A percentile compares a stretch with the other conserved stretches of the same genome.
These are phyloP conservation scores for Hydrophis major DNA, from an alignment of 2,797 vertebrate genomes.

Conservation along the genomic window DNA sequence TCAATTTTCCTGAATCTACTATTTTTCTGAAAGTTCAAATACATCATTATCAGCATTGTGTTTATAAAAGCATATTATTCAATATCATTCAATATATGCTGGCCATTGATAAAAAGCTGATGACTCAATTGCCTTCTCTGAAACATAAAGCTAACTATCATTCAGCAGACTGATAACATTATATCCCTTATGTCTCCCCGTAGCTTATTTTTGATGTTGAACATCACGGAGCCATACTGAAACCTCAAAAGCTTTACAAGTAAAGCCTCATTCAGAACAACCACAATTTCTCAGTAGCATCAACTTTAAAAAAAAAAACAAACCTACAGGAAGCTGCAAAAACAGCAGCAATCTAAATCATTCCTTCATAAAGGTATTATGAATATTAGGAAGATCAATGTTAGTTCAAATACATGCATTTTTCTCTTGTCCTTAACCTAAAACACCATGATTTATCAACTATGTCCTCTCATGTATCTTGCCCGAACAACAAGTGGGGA, in stretches of 20 bases:
- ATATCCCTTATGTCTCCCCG: background rate
- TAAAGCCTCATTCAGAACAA: background rate
- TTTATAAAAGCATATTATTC: background rate
- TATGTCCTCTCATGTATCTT: background rate
- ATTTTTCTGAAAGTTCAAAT: background rate
- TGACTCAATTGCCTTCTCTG: background rate
- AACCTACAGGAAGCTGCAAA: background rate
- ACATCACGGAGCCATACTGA: background rate
- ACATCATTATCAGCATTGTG: background rate
- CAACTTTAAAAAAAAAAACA: background rate
- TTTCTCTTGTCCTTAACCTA: background rate
- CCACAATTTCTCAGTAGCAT: background rate
- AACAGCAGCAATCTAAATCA: background rate
- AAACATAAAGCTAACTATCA: background rate
- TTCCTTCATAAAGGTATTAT: background rate
- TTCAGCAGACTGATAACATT: background rate
- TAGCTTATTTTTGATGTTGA: background rate
- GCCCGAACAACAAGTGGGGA: background rate
- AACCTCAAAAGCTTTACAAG: background rate
- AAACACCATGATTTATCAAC: background rate
- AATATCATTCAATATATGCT: background rate
- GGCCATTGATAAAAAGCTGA: background rate
- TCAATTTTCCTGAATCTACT: constrained; percentile 19
- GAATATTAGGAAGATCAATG: background rate
- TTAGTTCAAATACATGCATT: background rate